phyloP scores from a whole-genome alignment of 2,797 vertebrate species.

The Chrysocyon brachyurus region DNA sequence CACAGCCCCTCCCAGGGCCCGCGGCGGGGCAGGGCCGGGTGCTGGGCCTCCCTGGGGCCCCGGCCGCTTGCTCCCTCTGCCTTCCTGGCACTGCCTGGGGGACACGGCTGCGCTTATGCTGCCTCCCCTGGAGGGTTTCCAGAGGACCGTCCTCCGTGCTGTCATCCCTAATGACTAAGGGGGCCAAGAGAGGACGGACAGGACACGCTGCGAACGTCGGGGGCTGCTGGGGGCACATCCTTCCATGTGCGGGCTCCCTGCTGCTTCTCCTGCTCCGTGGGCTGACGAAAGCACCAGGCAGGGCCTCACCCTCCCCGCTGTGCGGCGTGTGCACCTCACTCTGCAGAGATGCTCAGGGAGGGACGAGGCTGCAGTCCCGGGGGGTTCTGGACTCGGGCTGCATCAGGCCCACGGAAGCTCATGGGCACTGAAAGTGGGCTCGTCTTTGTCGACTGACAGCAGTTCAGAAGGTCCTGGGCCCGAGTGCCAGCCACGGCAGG shows the following conservation, averaged over 20 bases:
- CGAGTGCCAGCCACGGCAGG: too few relatives aligned
- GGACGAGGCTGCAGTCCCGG: background rate
- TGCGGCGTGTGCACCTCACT: background rate
- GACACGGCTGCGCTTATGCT: too few relatives aligned
- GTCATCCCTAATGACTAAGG: background rate
- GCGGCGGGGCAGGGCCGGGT: too few relatives aligned
- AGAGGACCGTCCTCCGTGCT: background rate
- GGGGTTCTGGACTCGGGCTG: background rate
- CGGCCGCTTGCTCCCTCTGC: too few relatives aligned
- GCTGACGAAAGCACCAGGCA: background rate
- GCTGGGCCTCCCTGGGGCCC: too few relatives aligned
- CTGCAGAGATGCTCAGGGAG: background rate
- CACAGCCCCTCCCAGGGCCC: background rate
- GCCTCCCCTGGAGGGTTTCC: background rate
- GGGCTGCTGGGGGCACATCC: too few relatives aligned
- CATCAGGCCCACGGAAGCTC: background rate
- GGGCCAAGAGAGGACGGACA: background rate
- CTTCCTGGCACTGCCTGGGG: too few relatives aligned
- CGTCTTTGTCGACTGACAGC: background rate
- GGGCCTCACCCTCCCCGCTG: background rate
- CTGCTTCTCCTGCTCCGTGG: background rate
- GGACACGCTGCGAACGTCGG: background rate
- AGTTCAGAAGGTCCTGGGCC: background rate
- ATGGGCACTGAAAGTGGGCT: background rate
- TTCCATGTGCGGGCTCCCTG: too few relatives aligned